Evolutionary conservation across 2,797 vertebrate genomes (phyloP).

Genomic region (Acanthurus lineatus): DNA sequence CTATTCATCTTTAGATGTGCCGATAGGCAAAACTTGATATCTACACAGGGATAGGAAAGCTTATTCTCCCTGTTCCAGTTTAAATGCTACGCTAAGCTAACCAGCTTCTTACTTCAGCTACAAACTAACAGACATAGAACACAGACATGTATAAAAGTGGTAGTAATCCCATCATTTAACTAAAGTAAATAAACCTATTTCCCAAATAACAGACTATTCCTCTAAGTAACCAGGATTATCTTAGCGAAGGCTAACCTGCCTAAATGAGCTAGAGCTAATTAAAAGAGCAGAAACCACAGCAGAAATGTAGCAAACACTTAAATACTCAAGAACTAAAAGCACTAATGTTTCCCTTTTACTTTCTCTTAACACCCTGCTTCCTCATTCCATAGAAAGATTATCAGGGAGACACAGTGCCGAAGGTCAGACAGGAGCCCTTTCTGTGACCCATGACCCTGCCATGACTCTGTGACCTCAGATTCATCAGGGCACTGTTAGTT

Average conservation of each 20-base stretch:
- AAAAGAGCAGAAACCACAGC: background rate
- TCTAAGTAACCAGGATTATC: background rate
- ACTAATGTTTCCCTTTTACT: slow-evolving; percentile 41
- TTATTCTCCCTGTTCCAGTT: background rate
- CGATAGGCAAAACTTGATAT: background rate
- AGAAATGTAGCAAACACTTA: background rate
- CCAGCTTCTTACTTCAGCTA: background rate
- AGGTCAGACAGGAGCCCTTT: slow-evolving; percentile 78
- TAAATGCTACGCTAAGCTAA: slow-evolving; percentile 13
- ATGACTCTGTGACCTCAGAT: slow-evolving; percentile 73
- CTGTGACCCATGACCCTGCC: slow-evolving; percentile 73
- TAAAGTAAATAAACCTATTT: background rate
- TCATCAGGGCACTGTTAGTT: slow-evolving; percentile 71
- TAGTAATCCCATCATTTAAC: background rate
- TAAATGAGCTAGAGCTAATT: background rate
- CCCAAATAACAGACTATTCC: background rate
- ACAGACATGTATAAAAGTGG: background rate
- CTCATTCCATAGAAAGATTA: slow-evolving; percentile 73
- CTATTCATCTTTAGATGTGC: background rate
- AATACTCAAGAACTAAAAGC: slow-evolving; percentile 1
- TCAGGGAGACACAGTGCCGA: slow-evolving; percentile 63
- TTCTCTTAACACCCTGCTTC: slow-evolving; percentile 48
- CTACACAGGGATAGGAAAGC: background rate
- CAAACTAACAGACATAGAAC: background rate
- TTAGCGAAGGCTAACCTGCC: background rate